These are phyloP conservation scores for Peromyscus maniculatus DNA, from an alignment of 2,113 vertebrate species.

Conservation along the genomic window DNA sequence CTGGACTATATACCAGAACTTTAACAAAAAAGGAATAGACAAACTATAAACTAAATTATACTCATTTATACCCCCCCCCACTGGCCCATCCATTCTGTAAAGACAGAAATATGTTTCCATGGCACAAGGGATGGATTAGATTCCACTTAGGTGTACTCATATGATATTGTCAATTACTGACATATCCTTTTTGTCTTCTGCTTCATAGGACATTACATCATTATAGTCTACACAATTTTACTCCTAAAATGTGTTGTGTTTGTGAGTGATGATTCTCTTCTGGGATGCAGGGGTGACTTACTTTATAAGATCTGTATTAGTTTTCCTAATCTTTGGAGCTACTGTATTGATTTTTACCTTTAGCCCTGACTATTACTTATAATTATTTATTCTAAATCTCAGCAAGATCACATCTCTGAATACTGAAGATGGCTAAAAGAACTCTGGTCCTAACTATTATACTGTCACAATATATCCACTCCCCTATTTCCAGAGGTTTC, in stretches of 20 bases:
- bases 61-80: not conserved
- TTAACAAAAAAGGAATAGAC: not conserved
- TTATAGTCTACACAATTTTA: slow-evolving; percentile 12
- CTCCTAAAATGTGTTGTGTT: not conserved
- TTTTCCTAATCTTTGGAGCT: not conserved
- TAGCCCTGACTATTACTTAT: not conserved
- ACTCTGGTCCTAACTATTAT: not conserved
- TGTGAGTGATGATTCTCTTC: slow-evolving; percentile 21
- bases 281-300: not conserved
- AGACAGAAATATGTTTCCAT: not conserved
- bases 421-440: not conserved
- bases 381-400: not conserved
- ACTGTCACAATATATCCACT: not conserved
- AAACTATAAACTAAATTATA: not conserved
- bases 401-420: not conserved
- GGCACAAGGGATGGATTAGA: not conserved
- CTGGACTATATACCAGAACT: not conserved
- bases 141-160: not conserved
- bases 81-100: not conserved
- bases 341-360: not conserved
- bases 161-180: not conserved
- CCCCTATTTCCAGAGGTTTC: not conserved
- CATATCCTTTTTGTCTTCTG: not conserved
- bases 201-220: not conserved
- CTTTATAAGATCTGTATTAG: slow-evolving; percentile 37